phyloP scores from a whole-genome alignment of 2,888 invertebrate genomes.

The Rhorus exstirpatorius region DNA sequence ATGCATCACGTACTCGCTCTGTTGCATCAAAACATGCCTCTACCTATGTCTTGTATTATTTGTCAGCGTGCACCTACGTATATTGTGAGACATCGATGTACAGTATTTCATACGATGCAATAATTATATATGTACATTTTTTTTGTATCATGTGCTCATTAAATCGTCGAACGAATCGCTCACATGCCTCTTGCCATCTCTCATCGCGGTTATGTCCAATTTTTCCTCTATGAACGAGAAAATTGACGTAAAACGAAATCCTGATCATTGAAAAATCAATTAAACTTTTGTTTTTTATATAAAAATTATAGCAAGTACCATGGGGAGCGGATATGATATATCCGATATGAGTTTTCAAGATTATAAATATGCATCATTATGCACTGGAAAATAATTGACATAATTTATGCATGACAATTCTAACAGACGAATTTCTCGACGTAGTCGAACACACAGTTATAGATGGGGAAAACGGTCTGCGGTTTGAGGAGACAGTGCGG shows the following conservation, averaged over 20 bases:
- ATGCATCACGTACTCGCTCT: conserved; percentile 70
- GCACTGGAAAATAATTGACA: conserved; percentile 59
- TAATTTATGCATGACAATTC: conserved; percentile 51
- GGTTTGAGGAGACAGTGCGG: conserved; percentile 24
- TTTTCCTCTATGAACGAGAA: background rate
- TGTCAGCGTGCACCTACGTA: conserved; percentile 31
- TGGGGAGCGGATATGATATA: no score
- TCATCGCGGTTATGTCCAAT: background rate
- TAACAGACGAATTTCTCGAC: conserved; percentile 41
- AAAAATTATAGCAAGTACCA: no score
- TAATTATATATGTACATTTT: conserved; percentile 26
- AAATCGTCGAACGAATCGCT: conserved; percentile 59
- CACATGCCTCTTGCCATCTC: conserved; percentile 49
- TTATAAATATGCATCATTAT: no score
- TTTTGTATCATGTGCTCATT: conserved; percentile 39
- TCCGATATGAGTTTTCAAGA: no score
- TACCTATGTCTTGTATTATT: conserved; percentile 37
- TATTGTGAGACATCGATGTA: conserved; percentile 36
- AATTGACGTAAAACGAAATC: background rate
- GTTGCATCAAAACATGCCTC: conserved; percentile 61
- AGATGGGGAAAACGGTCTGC: conserved; percentile 15
- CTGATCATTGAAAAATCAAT: background rate
- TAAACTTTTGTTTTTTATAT: no score
- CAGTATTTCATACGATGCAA: conserved; percentile 14
- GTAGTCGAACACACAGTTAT: conserved; percentile 16